These are phyloP conservation scores for Bacillus rossius DNA, from an alignment of 1,140 invertebrate species.

Conservation along the genomic window DNA sequence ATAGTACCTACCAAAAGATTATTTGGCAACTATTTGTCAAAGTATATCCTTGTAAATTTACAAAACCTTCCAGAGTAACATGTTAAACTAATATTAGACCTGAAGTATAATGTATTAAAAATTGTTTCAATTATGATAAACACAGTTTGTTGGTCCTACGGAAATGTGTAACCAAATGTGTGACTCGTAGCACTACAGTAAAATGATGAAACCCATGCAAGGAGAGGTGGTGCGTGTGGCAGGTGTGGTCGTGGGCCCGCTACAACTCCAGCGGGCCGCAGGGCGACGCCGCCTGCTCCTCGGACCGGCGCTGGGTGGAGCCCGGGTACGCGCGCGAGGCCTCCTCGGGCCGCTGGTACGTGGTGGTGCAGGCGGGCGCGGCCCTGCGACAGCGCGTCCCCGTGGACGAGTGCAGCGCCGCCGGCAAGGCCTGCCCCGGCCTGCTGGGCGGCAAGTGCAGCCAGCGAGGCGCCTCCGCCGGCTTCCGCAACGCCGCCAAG, in stretches of 20 bases:
- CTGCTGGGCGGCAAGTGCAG: constrained; percentile 7
- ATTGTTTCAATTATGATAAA: no score
- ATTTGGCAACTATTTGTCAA: no score
- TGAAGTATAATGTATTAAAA: no score
- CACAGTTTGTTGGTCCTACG: no score
- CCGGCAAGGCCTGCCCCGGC: constrained; percentile 4
- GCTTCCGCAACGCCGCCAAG: neutral
- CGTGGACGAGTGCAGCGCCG: constrained; percentile 11
- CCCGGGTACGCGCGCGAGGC: constrained; percentile 20
- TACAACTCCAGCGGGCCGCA: neutral
- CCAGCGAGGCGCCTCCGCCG: neutral
- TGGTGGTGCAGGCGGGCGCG: constrained; percentile 12
- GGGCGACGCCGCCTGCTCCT: constrained; percentile 3
- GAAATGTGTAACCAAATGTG: no score
- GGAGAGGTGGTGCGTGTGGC: neutral
- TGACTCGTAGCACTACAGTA: no score
- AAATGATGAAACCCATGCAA: no score
- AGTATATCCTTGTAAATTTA: no score
- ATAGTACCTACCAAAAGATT: no score
- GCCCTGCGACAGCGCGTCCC: constrained; percentile 8
- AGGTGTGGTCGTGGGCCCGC: constrained; percentile 14
- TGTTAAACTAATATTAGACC: no score
- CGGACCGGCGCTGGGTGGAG: constrained; percentile 6
- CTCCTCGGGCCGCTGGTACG: constrained; percentile 8
- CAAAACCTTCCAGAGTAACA: no score